Evolutionary conservation across 2,113 vertebrate genomes (phyloP), one percentile per base, ranked within the genome.

Genomic region (Catharus bicknelli): DNA sequence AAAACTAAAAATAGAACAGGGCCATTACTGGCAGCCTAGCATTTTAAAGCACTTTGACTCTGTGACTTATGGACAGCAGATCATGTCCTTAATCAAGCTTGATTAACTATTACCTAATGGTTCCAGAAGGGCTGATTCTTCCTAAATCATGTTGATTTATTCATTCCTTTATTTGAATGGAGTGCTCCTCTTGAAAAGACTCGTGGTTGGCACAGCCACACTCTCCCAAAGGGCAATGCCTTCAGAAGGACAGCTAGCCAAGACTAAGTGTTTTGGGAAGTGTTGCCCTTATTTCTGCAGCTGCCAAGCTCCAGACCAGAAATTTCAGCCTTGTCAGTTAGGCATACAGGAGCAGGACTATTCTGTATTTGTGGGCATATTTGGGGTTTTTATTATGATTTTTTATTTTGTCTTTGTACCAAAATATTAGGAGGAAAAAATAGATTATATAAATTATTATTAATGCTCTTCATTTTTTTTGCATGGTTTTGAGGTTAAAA

Each of bases 41-140:
- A 36, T n/a, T 89, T 87, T 57, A 78, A 87, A 82, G 13, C 30
- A 82, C 30, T 95, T 92, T 36, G 62, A 50, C 34, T 75, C 17
- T 53, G 16, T 93, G 83, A 51, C 68, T 88, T 90, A 77, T 0
- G 1, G 81, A 57, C 90, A 95, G 62, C n/a, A 92, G 36, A 89
- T 86, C 36, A 42, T 50, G 27, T 42, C 70, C 34, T 90, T 85
- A 94, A 93, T 89, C 86, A 90, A 83, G 45, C 83, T 50, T 78
- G 62, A 72, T 78, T 72, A 94, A 62, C 38, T 11, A 26, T 63
- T 42, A 57, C n/a, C 16, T 73, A 79, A 75, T 0, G 3, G 50
- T 14, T 84, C 62, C 66, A 88, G 68, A 83, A 81, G 8, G 45
- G 50, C 45, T 90, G 86, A 86, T 61, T 81, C 61, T 69, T 47